These are phyloP conservation scores for Drepana falcataria DNA, from an alignment of 2,888 invertebrate genomes.

Conservation along the genomic window DNA sequence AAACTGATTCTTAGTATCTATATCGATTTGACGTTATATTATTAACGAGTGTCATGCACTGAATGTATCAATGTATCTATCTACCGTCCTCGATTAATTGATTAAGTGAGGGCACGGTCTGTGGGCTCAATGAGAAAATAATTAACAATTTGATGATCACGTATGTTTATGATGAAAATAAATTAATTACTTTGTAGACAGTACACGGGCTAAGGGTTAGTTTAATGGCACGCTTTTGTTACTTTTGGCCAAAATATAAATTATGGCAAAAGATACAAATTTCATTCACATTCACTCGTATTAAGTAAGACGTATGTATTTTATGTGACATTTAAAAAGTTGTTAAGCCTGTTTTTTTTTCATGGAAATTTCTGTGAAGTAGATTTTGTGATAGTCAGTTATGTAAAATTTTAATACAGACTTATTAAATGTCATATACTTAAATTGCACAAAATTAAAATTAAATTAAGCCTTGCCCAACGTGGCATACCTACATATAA, in stretches of 20 bases:
- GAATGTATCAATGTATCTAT: not conserved
- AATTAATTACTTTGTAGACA: not conserved
- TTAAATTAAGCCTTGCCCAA: constrained; percentile 5
- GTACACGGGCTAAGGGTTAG: not conserved
- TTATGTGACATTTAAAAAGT: constrained; percentile 22
- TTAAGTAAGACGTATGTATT: not conserved
- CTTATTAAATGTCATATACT: constrained; percentile 18
- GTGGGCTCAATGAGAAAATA: not conserved
- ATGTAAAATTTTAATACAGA: constrained; percentile 17
- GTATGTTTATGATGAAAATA: not conserved
- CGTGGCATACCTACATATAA: not conserved
- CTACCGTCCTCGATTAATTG: not conserved
- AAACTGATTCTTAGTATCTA: not conserved
- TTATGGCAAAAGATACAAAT: not conserved
- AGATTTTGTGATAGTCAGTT: constrained; percentile 3
- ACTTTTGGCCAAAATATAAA: not conserved
- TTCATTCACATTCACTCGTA: not conserved
- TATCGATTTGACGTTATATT: not conserved
- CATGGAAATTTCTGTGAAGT: constrained; percentile 3
- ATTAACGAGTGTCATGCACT: not conserved
- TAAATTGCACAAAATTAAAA: constrained; percentile 19
- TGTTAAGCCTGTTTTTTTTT: constrained; percentile 24
- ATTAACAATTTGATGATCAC: not conserved
- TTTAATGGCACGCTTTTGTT: not conserved
- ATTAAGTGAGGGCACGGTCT: constrained; percentile 1